These are phyloP conservation scores for Ochropleura plecta DNA, from an alignment of 2,888 invertebrate species.

Conservation along the genomic window DNA sequence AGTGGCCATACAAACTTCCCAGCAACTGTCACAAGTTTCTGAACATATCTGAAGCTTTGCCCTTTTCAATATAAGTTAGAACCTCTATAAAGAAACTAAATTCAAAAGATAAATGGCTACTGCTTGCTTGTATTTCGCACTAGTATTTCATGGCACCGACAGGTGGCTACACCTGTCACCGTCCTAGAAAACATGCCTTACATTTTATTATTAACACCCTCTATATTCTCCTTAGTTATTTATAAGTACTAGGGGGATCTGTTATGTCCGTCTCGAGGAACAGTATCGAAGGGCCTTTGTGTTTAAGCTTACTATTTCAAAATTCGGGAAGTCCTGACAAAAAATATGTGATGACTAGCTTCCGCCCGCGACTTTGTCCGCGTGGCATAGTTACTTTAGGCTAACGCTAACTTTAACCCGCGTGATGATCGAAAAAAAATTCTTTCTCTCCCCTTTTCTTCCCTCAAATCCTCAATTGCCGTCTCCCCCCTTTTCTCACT, in stretches of 20 bases:
- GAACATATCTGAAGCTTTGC: not conserved
- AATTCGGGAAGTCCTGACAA: not conserved
- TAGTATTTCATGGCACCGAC: slow-evolving; percentile 54
- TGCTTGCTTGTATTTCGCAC: not conserved
- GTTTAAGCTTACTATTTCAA: not conserved
- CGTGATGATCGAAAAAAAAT: too few species aligned
- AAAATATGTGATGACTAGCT: not conserved
- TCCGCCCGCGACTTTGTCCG: too few species aligned
- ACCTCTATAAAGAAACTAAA: slow-evolving; percentile 10
- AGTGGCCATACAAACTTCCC: not conserved
- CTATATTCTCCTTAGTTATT: slow-evolving; percentile 16
- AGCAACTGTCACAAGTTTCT: not conserved
- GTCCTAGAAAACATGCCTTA: slow-evolving; percentile 31
- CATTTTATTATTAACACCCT: slow-evolving; percentile 31
- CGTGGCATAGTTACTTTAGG: too few species aligned
- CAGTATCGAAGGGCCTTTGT: not conserved
- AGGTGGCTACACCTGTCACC: slow-evolving; percentile 46
- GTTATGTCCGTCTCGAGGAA: slow-evolving; percentile 1
- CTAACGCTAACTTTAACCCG: too few species aligned
- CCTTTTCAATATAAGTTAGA: slow-evolving; percentile 10
- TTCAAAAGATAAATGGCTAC: slow-evolving; percentile 13
- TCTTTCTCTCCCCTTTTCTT: too few species aligned
- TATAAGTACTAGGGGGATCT: not conserved
- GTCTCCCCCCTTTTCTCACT: too few species aligned
- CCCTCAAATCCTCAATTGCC: too few species aligned